Evolutionary conservation across 2,113 vertebrate species (phyloP).

Genomic region (Chunga burmeisteri): DNA sequence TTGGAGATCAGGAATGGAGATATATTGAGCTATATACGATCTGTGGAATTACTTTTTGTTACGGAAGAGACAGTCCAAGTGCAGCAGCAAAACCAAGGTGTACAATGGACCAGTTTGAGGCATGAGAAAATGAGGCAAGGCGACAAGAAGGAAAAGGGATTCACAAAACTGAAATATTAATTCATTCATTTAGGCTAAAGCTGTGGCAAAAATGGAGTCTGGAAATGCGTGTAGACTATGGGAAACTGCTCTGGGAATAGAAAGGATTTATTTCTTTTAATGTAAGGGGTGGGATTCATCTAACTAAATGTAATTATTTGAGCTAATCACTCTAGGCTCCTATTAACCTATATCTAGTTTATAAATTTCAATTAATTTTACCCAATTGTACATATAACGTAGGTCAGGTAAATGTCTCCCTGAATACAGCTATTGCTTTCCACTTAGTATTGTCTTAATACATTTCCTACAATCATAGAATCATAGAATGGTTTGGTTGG

Average conservation of each 20-base stretch:
- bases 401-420: neutral
- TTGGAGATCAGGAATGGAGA: neutral
- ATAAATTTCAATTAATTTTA: conserved; percentile 9
- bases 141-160: neutral
- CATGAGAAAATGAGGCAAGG: neutral
- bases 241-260: neutral
- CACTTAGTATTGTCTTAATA: neutral
- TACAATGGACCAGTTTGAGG: neutral
- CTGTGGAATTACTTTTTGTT: neutral
- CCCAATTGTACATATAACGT: neutral
- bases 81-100: neutral
- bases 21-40: neutral
- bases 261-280: neutral
- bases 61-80: neutral
- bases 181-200: neutral
- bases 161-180: neutral
- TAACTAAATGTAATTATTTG: conserved; percentile 30
- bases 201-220: neutral
- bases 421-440: neutral
- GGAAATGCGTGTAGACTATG: neutral
- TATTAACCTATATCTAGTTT: conserved; percentile 8
- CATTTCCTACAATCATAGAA: neutral
- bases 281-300: neutral
- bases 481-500: too few relatives aligned
- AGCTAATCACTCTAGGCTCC: neutral